Conservation (phyloP, 2,113 vertebrate species). For the Gambusia affinis region DNA sequence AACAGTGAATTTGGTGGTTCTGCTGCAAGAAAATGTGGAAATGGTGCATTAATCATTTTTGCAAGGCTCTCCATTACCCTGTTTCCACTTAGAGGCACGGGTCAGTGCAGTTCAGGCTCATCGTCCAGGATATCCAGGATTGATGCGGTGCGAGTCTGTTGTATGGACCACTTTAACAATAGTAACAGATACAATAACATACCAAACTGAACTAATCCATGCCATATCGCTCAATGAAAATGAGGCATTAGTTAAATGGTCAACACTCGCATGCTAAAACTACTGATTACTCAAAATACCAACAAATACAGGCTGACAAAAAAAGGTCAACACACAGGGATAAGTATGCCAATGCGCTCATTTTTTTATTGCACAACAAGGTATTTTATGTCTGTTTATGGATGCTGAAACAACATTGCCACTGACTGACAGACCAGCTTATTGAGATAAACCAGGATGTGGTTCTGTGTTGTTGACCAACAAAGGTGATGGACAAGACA, state of each 20-base stretch:
- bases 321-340: conserved; percentile 54
- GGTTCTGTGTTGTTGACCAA: conserved; percentile 70
- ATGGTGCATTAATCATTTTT: too few species aligned
- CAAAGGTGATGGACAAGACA: conserved; percentile 72
- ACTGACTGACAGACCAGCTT: conserved; percentile 81
- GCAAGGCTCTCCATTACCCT: too few species aligned
- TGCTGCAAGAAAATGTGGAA: too few species aligned
- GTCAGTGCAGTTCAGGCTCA: too few species aligned
- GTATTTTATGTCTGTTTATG: conserved; percentile 78
- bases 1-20: too few species aligned
- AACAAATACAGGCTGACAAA: conserved; percentile 37
- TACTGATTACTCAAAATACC: not conserved
- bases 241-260: conserved; percentile 22
- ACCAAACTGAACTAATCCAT: too few species aligned
- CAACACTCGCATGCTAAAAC: not conserved
- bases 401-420: conserved; percentile 82
- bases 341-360: conserved; percentile 86
- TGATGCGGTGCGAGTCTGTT: too few species aligned
- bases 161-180: too few species aligned
- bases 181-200: too few species aligned
- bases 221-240: too few species aligned
- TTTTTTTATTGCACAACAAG: conserved; percentile 92
- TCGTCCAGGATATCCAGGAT: too few species aligned
- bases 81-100: too few species aligned
- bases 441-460: conserved; percentile 77